Evolutionary conservation across 2,797 vertebrate genomes (phyloP), one percentile per base, ranked within the genome.

Genomic region (Hephaestus fuliginosus): DNA sequence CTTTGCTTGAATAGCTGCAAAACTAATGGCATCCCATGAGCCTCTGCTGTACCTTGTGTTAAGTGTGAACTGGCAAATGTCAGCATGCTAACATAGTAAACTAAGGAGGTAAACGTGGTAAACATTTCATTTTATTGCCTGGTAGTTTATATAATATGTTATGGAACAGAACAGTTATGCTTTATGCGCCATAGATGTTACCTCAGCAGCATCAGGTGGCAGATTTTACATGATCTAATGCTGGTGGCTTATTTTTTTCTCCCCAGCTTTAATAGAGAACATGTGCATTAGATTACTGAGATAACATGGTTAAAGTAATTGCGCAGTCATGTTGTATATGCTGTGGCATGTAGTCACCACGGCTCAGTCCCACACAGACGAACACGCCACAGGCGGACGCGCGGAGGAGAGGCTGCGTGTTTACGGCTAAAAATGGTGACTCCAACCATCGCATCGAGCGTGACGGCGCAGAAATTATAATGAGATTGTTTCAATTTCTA

Each of bases 261-360:
- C 28, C 25, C n/a, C 13, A 15, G 63, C 33, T 84, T 65, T 90
- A 84, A 91, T 89, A 80, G 80, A 66, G 80, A 89, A 70, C 91
- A 91, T 94, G 91, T 91, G 89, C 79, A 68, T 84, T 90, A 30
- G 79, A 90, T 94, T 90, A 90, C 82, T 61, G 85, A 55, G 51
- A 68, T 89, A 92, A 94, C 83, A 53, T 78, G 67, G 82, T 93
- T 92, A 91, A 78, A 75, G 88, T 86, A 88, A 90, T 92, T 91
- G 78, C 10, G 46, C 63, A 72, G 69, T 78, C 83, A 82, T 88
- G 83, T 91, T 76, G 73, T 84, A 75, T 85, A 82, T 84, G 20
- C 83, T 80, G 60, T 67, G 86, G 80, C 71, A 84, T 92, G 87
- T 69, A 62, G 86, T 65, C 74, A 76, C 39, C 36, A 56, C 75